Conservation (phyloP, 2,113 vertebrate genomes). For the Grammomys dolichurus region DNA sequence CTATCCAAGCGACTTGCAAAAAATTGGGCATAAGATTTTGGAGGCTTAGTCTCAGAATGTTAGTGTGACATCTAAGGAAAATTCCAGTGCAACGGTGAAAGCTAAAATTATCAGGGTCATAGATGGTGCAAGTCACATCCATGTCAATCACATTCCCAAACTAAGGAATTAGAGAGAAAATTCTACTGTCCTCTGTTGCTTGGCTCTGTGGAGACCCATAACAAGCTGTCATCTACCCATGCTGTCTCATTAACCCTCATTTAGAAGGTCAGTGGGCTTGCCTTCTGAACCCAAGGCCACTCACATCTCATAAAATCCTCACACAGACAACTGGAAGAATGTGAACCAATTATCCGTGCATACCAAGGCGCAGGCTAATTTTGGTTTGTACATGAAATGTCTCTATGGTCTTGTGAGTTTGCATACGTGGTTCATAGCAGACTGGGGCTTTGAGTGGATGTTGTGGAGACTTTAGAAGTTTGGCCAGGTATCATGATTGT, state of each 20-base stretch:
- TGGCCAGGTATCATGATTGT: neutral
- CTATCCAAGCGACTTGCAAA: neutral
- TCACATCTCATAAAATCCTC: neutral
- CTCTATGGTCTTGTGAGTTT: neutral
- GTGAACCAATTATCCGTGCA: neutral
- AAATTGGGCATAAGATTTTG: too few species aligned
- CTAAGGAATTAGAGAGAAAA: neutral
- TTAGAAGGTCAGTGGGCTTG: neutral
- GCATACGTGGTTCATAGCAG: neutral
- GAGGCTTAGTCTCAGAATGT: neutral
- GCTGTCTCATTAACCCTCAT: neutral
- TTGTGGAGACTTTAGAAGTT: neutral
- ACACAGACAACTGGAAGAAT: neutral
- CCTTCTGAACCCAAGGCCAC: neutral
- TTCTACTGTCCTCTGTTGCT: neutral
- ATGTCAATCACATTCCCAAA: neutral
- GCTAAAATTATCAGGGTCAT: neutral
- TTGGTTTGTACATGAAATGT: neutral
- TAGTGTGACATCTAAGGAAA: neutral
- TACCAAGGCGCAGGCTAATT: neutral
- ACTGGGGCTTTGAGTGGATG: too few species aligned
- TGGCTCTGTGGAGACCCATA: too few species aligned
- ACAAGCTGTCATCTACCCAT: neutral
- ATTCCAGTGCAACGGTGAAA: neutral
- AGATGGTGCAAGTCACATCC: too few species aligned